A percentile compares a stretch with the other conserved stretches of the same genome.
These are phyloP conservation scores for Burhinus bistriatus DNA, from an alignment of 2,113 vertebrate species.

Conservation along the genomic window DNA sequence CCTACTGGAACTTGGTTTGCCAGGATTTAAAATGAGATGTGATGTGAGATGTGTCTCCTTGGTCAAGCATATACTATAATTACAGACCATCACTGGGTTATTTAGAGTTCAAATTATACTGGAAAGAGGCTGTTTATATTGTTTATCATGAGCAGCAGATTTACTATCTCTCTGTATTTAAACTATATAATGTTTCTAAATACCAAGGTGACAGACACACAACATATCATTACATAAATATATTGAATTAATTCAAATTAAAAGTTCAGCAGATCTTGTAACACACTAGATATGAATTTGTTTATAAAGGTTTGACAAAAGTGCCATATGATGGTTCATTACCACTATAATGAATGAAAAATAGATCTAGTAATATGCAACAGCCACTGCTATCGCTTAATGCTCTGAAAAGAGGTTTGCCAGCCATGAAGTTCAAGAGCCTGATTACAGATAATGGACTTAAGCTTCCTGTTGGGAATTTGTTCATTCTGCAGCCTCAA, in stretches of 20 bases:
- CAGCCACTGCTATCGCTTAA: background rate
- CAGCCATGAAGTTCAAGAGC: conserved; percentile 22
- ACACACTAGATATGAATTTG: conserved; percentile 5
- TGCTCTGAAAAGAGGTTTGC: background rate
- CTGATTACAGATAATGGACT: conserved; percentile 53
- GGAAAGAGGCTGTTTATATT: background rate
- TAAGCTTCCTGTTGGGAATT: conserved; percentile 53
- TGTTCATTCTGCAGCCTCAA: conserved; percentile 19
- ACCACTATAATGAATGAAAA: conserved; percentile 56
- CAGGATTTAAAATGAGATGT: background rate
- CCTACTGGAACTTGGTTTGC: background rate
- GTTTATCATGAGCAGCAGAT: conserved; percentile 13
- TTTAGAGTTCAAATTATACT: conserved; percentile 23
- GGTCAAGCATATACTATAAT: background rate
- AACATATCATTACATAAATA: background rate
- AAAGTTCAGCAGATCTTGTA: background rate
- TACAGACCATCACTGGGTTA: background rate
- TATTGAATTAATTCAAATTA: conserved; percentile 6
- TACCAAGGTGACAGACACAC: background rate
- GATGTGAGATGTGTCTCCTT: background rate
- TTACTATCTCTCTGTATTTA: conserved; percentile 16
- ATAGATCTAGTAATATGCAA: conserved; percentile 3
- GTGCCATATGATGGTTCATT: conserved; percentile 8
- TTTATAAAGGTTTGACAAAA: conserved; percentile 10
- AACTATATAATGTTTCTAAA: background rate